A percentile compares a stretch with the other conserved stretches of the same genome.
phyloP scores from a whole-genome alignment of 2,888 invertebrate species.

The Ectemnius lituratus region DNA sequence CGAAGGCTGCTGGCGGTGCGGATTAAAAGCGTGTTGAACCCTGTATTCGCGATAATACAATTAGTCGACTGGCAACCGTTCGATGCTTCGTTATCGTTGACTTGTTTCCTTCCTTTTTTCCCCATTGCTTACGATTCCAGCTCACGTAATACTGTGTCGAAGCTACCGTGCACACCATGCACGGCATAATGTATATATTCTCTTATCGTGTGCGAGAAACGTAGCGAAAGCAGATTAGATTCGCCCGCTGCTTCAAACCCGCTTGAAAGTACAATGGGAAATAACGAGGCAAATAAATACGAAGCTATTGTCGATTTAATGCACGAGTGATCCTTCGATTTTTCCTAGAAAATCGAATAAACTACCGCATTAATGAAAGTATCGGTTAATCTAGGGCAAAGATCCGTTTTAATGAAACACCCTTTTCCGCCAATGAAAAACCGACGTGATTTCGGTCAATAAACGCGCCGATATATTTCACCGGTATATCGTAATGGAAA shows the following conservation, averaged over 20 bases:
- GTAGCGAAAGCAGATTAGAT: constrained; percentile 34
- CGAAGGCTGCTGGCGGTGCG: constrained; percentile 6
- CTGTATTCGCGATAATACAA: constrained; percentile 41
- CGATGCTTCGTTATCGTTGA: constrained; percentile 40
- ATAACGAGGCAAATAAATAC: not conserved
- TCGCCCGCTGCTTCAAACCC: constrained; percentile 13
- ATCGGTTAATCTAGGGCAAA: not conserved
- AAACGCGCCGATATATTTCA: constrained; percentile 1
- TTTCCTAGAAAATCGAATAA: too few relatives aligned
- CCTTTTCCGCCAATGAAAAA: not conserved
- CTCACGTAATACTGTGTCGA: constrained; percentile 38
- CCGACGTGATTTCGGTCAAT: not conserved
- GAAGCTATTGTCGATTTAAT: not conserved
- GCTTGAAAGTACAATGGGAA: not conserved
- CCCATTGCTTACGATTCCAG: constrained; percentile 14
- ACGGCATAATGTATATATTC: constrained; percentile 37
- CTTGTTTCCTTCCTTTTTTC: constrained; percentile 33
- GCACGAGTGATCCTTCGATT: too few relatives aligned
- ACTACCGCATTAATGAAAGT: too few relatives aligned
- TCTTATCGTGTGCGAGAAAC: constrained; percentile 12
- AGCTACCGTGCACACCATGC: constrained; percentile 9
- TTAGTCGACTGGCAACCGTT: constrained; percentile 44
- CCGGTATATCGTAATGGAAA: constrained; percentile 1
- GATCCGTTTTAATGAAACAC: not conserved
- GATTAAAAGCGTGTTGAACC: constrained; percentile 26